Evolutionary conservation across 1,140 invertebrate species (phyloP).

Genomic region (Dinoponera quadriceps): DNA sequence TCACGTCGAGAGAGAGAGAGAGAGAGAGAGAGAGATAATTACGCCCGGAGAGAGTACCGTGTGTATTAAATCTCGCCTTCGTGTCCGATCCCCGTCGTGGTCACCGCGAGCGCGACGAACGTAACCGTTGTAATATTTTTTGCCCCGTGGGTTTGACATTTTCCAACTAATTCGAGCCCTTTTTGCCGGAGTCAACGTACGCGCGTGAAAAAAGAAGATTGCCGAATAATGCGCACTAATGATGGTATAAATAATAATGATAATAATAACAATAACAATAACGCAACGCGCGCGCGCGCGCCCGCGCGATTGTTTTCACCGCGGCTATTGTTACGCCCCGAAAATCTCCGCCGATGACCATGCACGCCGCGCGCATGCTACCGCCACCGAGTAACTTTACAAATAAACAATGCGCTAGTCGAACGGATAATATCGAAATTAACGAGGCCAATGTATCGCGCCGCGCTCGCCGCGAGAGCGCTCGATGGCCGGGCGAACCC

Average conservation of each 20-base stretch:
- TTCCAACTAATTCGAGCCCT: neutral
- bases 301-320: conserved; percentile 15
- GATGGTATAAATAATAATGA: neutral
- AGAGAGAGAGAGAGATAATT: no score
- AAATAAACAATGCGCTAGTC: conserved; percentile 43
- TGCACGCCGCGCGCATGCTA: conserved; percentile 7
- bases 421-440: conserved; percentile 44
- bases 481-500: neutral
- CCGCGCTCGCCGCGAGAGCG: conserved; percentile 1
- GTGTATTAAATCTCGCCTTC: neutral
- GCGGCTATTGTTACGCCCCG: conserved; percentile 20
- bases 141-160: neutral
- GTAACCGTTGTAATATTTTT: neutral
- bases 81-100: neutral
- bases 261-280: conserved; percentile 27
- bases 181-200: neutral
- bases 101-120: neutral
- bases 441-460: conserved; percentile 24
- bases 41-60: neutral
- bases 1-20: neutral
- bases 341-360: conserved; percentile 29
- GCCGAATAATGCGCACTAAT: neutral
- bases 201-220: conserved; percentile 14
- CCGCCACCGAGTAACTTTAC: conserved; percentile 10
- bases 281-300: neutral